phyloP scores from a whole-genome alignment of 2,888 invertebrate genomes.

The Automeris io region DNA sequence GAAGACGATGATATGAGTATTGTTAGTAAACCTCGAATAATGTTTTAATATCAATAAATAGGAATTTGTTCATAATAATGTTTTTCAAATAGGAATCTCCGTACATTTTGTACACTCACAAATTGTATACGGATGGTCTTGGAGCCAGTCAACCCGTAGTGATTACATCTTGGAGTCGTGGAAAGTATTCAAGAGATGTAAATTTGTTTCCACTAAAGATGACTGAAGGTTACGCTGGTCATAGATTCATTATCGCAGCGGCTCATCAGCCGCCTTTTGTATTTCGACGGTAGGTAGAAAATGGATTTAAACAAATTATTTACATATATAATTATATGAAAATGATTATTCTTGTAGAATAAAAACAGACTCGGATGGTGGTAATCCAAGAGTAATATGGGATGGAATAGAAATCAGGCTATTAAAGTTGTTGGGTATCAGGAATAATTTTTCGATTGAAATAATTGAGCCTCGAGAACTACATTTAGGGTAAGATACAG shows the following conservation, averaged over 20 bases:
- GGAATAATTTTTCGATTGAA: constrained; percentile 85
- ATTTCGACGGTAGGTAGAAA: constrained; percentile 74
- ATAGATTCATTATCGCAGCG: constrained; percentile 82
- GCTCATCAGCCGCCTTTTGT: constrained; percentile 86
- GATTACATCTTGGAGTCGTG: constrained; percentile 83
- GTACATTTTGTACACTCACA: constrained; percentile 85
- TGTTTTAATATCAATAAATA: neutral
- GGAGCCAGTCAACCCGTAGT: constrained; percentile 82
- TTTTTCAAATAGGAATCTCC: constrained; percentile 75
- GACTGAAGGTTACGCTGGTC: constrained; percentile 82
- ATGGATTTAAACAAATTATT: neutral
- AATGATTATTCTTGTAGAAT: constrained; percentile 27
- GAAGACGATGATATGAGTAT: constrained; percentile 53
- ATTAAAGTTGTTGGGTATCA: constrained; percentile 76
- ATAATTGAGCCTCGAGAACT: constrained; percentile 77
- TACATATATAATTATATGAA: neutral
- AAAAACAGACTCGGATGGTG: constrained; percentile 60
- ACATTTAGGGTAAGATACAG: constrained; percentile 40
- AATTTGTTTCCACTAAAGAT: constrained; percentile 84
- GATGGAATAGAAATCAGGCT: constrained; percentile 86
- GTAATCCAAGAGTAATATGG: constrained; percentile 71
- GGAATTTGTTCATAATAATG: neutral
- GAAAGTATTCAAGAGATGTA: constrained; percentile 78
- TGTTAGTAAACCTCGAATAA: constrained; percentile 42
- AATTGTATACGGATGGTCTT: constrained; percentile 83